These are phyloP conservation scores for Musca vetustissima DNA, from an alignment of 1,140 invertebrate species.

Conservation along the genomic window DNA sequence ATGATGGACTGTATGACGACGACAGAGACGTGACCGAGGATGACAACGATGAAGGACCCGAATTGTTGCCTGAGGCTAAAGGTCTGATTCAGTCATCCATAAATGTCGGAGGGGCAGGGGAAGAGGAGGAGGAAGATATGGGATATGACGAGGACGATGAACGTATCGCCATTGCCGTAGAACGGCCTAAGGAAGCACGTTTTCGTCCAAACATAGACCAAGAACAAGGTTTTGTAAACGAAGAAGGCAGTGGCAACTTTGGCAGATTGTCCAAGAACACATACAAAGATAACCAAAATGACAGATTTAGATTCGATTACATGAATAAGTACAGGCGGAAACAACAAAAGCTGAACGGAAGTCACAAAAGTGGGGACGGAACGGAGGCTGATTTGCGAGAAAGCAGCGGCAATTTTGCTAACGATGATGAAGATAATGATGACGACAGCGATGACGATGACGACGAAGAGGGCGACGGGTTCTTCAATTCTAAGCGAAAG, in stretches of 20 bases:
- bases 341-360: constrained; percentile 27
- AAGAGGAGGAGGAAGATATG: constrained; percentile 51
- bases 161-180: constrained; percentile 39
- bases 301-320: constrained; percentile 29
- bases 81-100: constrained; percentile 31
- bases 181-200: constrained; percentile 37
- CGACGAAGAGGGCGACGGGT: constrained; percentile 36
- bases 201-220: constrained; percentile 12
- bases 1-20: constrained; percentile 36
- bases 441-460: constrained; percentile 30
- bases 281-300: constrained; percentile 17
- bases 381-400: constrained; percentile 43
- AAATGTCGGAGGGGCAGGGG: neutral
- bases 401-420: constrained; percentile 56
- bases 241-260: constrained; percentile 46
- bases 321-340: constrained; percentile 29
- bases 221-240: constrained; percentile 44
- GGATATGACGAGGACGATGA: constrained; percentile 53
- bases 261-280: constrained; percentile 5
- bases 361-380: constrained; percentile 29
- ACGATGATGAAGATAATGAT: constrained; percentile 42
- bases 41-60: constrained; percentile 30
- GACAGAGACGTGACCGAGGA: constrained; percentile 31
- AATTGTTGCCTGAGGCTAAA: constrained; percentile 38
- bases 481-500: constrained; percentile 44